A percentile compares a stretch with the other conserved stretches of the same genome.
Conservation (phyloP, 2,797 vertebrate species). For the Gymnoscopelus microlampas region DNA sequence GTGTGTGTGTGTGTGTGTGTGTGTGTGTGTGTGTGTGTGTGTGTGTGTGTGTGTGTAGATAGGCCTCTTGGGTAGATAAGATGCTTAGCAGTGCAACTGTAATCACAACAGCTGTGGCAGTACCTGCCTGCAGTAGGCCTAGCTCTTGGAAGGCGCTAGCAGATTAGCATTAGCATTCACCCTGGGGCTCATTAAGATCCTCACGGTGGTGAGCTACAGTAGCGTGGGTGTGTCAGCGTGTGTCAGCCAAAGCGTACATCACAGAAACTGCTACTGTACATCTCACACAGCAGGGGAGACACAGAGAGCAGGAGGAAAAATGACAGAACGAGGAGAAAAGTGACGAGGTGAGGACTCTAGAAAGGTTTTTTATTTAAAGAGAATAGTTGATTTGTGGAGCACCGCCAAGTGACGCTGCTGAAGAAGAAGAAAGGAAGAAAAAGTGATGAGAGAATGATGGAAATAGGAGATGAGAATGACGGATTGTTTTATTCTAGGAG, state of each 20-base stretch:
- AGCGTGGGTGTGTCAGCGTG: conserved; percentile 37
- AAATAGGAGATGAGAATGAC: conserved; percentile 45
- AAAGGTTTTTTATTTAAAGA: background rate
- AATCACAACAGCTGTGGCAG: conserved; percentile 26
- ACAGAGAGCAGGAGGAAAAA: conserved; percentile 16
- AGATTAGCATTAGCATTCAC: conserved; percentile 64
- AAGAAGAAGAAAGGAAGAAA: conserved; percentile 25
- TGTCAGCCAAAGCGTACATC: conserved; percentile 61
- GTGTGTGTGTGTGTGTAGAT: conserved; percentile 15
- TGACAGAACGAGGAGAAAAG: background rate
- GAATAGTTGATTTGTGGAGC: conserved; percentile 42
- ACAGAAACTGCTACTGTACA: conserved; percentile 37
- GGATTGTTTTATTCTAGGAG: conserved; percentile 51
- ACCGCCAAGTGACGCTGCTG: conserved; percentile 23
- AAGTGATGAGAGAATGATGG: conserved; percentile 47
- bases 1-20: background rate
- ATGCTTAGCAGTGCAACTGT: conserved; percentile 53
- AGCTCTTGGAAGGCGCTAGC: conserved; percentile 46
- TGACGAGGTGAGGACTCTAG: conserved; percentile 32
- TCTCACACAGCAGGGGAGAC: conserved; percentile 40
- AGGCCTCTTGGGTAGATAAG: conserved; percentile 52
- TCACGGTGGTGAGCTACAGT: conserved; percentile 62
- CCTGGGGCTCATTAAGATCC: conserved; percentile 61
- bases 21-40: background rate
- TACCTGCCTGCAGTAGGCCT: conserved; percentile 31